Evolutionary conservation across 2,888 invertebrate species (phyloP), one percentile per base, ranked within the genome.

Genomic region (Platycheirus albimanus): DNA sequence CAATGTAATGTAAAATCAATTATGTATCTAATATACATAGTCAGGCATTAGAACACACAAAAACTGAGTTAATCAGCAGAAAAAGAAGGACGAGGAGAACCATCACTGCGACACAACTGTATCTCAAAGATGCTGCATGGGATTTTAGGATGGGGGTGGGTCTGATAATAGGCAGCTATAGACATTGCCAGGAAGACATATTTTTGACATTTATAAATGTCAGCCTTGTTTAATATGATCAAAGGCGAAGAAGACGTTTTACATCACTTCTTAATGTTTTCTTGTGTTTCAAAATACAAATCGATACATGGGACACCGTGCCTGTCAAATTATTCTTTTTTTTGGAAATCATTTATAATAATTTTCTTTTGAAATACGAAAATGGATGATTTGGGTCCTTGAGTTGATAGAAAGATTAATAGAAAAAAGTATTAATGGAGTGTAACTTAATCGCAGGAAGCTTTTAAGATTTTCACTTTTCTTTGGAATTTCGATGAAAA

Each of bases 171-270:
- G n/a, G n/a, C n/a, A n/a, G 19, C 15, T 13, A 2, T 8, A 3
- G 13, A 10, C 33, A 10, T 8, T 30, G 24, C 51, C 20, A 15
- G 45, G 36, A 52, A 67, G 78, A 72, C 51, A 67, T 54, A n/a
- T 30, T 47, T 64, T 20, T 75, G 75, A 80, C 69, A 80, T 70
- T 75, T 64, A 75, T 61, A 66, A 58, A 75, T 70, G 69, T 66
- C 70, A 61, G 13, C 66, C 64, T 71, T 64, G 64, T 58, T n/a
- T 19, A 28, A 30, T 33, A 71, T 70, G 69, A 47, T 69, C 74
- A 13, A 74, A 80, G 41, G 49, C 58, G 51, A 47, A 41, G n/a
- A 15, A 45, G 61, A 61, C 61, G 30, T 17, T 61, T 45, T 61
- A 45, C 61, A 61, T 61, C 28, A 45, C 30, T 61, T 61, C 1